Evolutionary conservation across 2,113 vertebrate species (phyloP).

Genomic region (Rhadina sibilatrix): DNA sequence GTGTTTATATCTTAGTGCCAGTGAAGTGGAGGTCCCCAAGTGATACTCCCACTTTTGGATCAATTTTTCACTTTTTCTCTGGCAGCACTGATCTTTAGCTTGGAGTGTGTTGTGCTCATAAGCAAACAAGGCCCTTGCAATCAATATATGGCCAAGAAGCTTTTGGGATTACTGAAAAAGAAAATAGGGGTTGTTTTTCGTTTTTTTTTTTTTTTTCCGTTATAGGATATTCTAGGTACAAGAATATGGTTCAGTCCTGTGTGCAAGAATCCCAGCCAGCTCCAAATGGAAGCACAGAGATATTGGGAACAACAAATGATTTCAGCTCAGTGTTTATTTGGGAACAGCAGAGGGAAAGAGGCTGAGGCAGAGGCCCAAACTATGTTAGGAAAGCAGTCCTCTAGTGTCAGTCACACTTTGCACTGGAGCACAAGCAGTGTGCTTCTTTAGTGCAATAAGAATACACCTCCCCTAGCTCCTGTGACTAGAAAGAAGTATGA

Average conservation of each 20-base stretch:
- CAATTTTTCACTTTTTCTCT: neutral
- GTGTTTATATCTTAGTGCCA: neutral
- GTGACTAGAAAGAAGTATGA: neutral
- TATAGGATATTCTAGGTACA: neutral
- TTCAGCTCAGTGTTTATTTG: neutral
- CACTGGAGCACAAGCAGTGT: neutral
- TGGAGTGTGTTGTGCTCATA: neutral
- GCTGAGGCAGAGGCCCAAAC: neutral
- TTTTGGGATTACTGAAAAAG: neutral
- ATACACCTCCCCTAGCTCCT: neutral
- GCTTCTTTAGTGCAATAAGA: neutral
- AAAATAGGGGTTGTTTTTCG: fast-evolving
- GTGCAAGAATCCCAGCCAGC: neutral
- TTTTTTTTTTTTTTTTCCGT: neutral
- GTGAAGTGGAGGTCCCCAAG: neutral
- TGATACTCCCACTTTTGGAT: neutral
- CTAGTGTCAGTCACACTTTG: neutral
- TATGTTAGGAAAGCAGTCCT: neutral
- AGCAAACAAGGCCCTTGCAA: neutral
- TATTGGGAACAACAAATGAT: neutral
- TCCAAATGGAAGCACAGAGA: neutral
- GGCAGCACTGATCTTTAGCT: neutral
- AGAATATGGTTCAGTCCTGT: neutral
- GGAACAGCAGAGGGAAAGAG: neutral
- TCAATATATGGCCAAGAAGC: neutral